These are phyloP conservation scores for Parelbella ahira DNA, from an alignment of 2,888 invertebrate genomes.

Conservation along the genomic window DNA sequence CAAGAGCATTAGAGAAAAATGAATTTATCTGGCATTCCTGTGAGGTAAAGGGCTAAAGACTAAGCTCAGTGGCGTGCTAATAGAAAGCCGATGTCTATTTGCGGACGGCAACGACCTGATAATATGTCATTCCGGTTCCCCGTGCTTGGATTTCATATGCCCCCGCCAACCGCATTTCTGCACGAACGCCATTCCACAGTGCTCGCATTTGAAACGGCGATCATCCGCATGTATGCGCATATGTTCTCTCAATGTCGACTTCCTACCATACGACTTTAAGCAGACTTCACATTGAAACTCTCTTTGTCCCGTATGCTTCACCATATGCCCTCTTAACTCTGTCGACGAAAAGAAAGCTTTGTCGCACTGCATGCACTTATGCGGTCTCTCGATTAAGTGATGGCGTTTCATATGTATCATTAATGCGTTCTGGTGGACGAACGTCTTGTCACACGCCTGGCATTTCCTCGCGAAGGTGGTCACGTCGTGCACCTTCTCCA, in stretches of 20 bases:
- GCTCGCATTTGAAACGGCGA: conserved; percentile 37
- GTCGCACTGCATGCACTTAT: conserved; percentile 37
- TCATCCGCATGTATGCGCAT: conserved; percentile 43
- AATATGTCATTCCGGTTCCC: no score
- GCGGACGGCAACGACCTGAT: no score
- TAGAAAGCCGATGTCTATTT: no score
- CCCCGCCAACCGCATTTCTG: conserved; percentile 39
- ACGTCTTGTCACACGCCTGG: conserved; percentile 49
- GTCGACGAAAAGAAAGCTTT: conserved; percentile 49
- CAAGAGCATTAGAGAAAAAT: no score
- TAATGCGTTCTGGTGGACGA: conserved; percentile 42
- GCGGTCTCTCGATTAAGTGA: conserved; percentile 48
- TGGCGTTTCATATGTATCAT: conserved; percentile 49
- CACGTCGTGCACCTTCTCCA: conserved; percentile 47
- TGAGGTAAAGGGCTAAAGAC: no score
- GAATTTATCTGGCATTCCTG: no score
- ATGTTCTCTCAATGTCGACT: conserved; percentile 41
- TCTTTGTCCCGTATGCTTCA: conserved; percentile 50
- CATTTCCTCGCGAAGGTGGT: conserved; percentile 39
- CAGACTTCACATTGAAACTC: conserved; percentile 56
- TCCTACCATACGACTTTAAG: conserved; percentile 43
- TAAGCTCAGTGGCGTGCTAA: no score
- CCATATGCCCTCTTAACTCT: conserved; percentile 51
- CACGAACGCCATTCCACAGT: conserved; percentile 38
- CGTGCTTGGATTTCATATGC: conserved; percentile 45